A percentile compares a stretch with the other conserved stretches of the same genome.
These are phyloP conservation scores for Brachystomella parvula DNA, from an alignment of 1,140 invertebrate species.

Conservation along the genomic window DNA sequence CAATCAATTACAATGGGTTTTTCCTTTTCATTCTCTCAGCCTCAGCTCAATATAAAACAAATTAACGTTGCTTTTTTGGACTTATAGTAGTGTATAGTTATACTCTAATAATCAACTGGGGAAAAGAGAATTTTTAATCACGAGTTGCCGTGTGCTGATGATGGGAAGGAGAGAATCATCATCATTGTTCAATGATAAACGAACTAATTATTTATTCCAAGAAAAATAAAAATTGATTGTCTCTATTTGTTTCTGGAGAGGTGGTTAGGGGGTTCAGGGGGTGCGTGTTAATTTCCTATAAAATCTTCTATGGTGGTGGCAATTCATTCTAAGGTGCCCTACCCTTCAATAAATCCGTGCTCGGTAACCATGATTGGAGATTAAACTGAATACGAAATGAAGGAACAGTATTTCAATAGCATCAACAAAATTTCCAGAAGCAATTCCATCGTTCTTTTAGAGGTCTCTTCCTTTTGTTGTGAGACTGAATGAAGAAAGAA, in stretches of 20 bases:
- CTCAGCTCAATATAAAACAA: constrained; percentile 37
- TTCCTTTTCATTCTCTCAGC: neutral
- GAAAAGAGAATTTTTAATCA: constrained; percentile 32
- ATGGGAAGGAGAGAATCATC: neutral
- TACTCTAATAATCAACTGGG: too few relatives aligned
- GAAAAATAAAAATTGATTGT: constrained; percentile 2
- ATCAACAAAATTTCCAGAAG: too few relatives aligned
- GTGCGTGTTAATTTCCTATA: neutral
- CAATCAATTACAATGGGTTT: constrained; percentile 36
- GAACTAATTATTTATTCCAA: constrained; percentile 16
- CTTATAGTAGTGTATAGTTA: too few relatives aligned
- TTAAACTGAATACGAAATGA: too few relatives aligned
- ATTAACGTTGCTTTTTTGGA: constrained; percentile 36
- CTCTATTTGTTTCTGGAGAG: constrained; percentile 3
- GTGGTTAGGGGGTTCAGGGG: too few relatives aligned
- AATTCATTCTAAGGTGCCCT: too few relatives aligned
- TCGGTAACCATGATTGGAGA: too few relatives aligned
- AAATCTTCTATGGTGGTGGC: neutral
- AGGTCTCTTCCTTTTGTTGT: too few relatives aligned
- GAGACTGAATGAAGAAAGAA: too few relatives aligned
- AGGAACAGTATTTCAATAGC: too few relatives aligned
- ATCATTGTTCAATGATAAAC: constrained; percentile 4
- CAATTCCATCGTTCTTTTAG: too few relatives aligned
- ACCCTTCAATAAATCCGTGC: too few relatives aligned
- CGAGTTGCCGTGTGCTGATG: constrained; percentile 28